These are phyloP conservation scores for Chrosomus eos DNA, from an alignment of 2,797 vertebrate genomes.

Conservation along the genomic window DNA sequence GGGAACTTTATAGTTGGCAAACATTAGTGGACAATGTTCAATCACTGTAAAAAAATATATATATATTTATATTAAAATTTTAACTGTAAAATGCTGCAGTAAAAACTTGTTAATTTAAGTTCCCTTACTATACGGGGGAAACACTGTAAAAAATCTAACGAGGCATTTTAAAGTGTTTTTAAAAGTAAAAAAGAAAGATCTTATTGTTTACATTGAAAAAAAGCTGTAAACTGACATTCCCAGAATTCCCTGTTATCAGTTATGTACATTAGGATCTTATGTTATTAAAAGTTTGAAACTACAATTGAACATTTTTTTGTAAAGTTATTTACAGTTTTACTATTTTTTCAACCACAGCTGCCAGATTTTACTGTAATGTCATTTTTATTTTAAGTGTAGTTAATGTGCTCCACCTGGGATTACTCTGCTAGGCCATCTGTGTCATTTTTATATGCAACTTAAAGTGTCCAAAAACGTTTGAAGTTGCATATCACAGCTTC, in stretches of 20 bases:
- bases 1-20: not conserved
- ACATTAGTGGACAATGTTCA: not conserved
- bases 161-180: not conserved
- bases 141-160: not conserved
- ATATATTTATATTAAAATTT: too few species aligned
- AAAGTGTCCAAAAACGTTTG: too few species aligned
- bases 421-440: not conserved
- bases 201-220: not conserved
- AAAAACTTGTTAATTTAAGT: not conserved
- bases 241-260: not conserved
- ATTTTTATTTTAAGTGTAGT: not conserved
- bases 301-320: not conserved
- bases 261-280: not conserved
- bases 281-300: not conserved
- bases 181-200: not conserved
- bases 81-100: not conserved
- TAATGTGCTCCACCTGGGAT: too few species aligned
- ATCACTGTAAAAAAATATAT: not conserved
- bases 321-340: not conserved
- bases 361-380: not conserved
- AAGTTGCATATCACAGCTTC: not conserved
- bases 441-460: not conserved
- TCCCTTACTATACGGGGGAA: not conserved
- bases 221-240: not conserved
- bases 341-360: not conserved